Evolutionary conservation across 2,888 invertebrate genomes (phyloP).

Genomic region (Alloplasta piceator): DNA sequence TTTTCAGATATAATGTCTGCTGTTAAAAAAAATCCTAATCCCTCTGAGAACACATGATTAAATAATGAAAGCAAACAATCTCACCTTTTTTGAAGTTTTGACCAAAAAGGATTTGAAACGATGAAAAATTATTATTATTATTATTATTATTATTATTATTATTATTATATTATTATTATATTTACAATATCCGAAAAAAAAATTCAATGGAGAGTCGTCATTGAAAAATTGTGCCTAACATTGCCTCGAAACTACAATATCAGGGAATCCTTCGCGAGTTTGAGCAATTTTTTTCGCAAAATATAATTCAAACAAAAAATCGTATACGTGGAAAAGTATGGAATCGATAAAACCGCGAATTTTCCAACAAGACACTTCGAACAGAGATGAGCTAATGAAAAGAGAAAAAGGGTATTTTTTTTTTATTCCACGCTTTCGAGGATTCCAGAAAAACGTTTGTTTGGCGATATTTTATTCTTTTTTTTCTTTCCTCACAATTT

Average conservation of each 20-base stretch:
- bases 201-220: conserved; percentile 47
- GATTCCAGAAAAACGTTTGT: conserved; percentile 46
- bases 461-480: neutral
- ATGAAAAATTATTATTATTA: conserved; percentile 6
- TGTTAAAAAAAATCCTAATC: no score
- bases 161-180: no score
- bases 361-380: no score
- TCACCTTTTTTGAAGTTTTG: no score
- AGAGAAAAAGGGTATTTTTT: neutral
- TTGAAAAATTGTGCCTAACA: conserved; percentile 2
- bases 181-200: no score
- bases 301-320: neutral
- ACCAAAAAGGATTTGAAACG: no score
- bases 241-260: no score
- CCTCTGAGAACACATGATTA: no score
- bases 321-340: no score
- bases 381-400: no score
- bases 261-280: neutral
- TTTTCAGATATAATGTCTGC: no score
- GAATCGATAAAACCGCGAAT: no score
- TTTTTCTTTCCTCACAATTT: conserved; percentile 38
- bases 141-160: neutral
- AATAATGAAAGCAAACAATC: conserved; percentile 26
- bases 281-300: neutral
- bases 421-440: neutral